phyloP scores from a whole-genome alignment of 2,113 vertebrate species.

The Scartelaos histophorus region DNA sequence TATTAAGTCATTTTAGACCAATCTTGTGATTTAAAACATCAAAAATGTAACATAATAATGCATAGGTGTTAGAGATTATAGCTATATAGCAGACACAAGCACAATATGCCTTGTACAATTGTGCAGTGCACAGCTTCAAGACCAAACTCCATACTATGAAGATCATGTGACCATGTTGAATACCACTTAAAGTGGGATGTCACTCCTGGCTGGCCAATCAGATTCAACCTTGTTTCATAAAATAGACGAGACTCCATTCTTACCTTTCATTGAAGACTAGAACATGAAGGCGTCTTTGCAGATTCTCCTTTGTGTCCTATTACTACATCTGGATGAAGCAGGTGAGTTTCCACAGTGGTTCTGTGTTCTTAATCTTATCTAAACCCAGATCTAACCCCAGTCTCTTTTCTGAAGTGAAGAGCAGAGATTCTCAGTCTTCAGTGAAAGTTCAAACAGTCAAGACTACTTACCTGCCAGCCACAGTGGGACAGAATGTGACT shows the following conservation, averaged over 20 bases:
- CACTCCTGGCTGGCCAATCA: neutral
- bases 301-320: neutral
- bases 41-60: too few relatives aligned
- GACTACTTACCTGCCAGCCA: neutral
- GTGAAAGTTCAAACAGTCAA: neutral
- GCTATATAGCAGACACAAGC: too few relatives aligned
- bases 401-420: neutral
- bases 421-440: neutral
- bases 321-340: neutral
- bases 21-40: too few relatives aligned
- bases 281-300: neutral
- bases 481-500: slow-evolving; percentile 27
- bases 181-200: neutral
- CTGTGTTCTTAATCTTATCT: neutral
- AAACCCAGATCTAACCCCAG: neutral
- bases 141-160: neutral
- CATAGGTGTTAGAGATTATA: too few relatives aligned
- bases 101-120: too few relatives aligned
- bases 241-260: neutral
- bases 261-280: neutral
- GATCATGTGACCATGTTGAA: neutral
- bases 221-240: neutral
- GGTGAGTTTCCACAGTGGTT: neutral
- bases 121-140: too few relatives aligned
- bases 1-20: too few relatives aligned